Evolutionary conservation across 2,888 invertebrate species (phyloP).

Genomic region (Octonoba sinensis): DNA sequence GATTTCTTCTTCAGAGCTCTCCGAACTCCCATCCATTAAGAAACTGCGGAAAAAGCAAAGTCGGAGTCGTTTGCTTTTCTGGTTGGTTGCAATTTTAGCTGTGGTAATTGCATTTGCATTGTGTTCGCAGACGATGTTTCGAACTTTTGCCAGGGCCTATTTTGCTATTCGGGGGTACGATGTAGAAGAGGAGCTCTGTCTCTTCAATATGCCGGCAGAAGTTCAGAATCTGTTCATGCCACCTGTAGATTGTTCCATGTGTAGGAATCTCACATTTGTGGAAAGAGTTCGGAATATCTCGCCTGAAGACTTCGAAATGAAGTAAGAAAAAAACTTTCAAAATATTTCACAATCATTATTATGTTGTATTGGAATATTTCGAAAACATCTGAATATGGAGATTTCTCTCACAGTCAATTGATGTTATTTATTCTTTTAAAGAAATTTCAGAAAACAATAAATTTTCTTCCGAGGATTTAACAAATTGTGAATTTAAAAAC

Average conservation of each 20-base stretch:
- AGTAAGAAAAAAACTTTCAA: conserved; percentile 72
- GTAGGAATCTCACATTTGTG: conserved; percentile 77
- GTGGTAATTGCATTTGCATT: conserved; percentile 8
- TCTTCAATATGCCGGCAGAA: conserved; percentile 68
- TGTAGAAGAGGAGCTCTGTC: conserved; percentile 66
- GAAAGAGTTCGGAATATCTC: conserved; percentile 79
- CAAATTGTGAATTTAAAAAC: no score
- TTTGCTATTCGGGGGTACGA: conserved; percentile 41
- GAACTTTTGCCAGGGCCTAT: conserved; percentile 44
- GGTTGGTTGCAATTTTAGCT: conserved; percentile 7
- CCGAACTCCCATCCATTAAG: conserved; percentile 21
- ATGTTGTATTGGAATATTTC: background rate
- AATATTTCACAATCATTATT: background rate
- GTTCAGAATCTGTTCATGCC: conserved; percentile 77
- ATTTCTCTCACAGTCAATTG: no score
- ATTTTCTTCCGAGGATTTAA: no score
- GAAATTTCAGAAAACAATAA: no score
- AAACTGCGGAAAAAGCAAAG: conserved; percentile 29
- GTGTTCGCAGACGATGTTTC: conserved; percentile 1
- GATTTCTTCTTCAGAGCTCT: conserved; percentile 13
- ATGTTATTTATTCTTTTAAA: no score
- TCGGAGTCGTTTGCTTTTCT: background rate
- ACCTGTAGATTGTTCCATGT: conserved; percentile 85
- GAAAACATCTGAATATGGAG: background rate
- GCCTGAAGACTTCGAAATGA: conserved; percentile 79